These are phyloP conservation scores for Maniola hyperantus DNA, from an alignment of 2,888 invertebrate species.

Conservation along the genomic window DNA sequence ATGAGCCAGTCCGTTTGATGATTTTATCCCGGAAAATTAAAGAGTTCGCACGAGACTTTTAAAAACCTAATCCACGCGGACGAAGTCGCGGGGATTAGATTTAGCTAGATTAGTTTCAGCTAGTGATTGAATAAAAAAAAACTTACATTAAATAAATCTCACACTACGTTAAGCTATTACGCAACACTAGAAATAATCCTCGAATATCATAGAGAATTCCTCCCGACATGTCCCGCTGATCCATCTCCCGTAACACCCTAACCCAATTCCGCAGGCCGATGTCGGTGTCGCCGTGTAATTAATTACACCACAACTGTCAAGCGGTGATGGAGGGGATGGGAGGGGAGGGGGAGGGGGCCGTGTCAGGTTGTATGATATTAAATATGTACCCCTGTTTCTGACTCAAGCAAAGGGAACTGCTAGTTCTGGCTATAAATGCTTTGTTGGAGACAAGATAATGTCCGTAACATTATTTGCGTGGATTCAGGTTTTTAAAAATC, in stretches of 20 bases:
- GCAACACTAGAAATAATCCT: constrained; percentile 11
- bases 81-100: too few species aligned
- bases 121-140: neutral
- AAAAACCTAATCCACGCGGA: too few species aligned
- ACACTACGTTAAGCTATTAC: neutral
- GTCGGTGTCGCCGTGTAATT: constrained; percentile 51
- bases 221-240: neutral
- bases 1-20: too few species aligned
- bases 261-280: constrained; percentile 47
- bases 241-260: constrained; percentile 39
- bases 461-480: too few species aligned
- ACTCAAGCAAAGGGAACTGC: constrained; percentile 1
- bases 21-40: too few species aligned
- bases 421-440: neutral
- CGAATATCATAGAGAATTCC: neutral
- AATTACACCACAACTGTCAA: constrained; percentile 56
- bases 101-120: too few species aligned
- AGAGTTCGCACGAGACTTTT: too few species aligned
- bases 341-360: neutral
- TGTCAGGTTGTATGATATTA: constrained; percentile 10
- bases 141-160: neutral
- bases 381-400: neutral
- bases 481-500: too few species aligned
- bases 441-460: neutral
- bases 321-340: constrained; percentile 41